Evolutionary conservation across 2,888 invertebrate species (phyloP), one percentile per base, ranked within the genome.

Genomic region (Leptopterna dolabrata): DNA sequence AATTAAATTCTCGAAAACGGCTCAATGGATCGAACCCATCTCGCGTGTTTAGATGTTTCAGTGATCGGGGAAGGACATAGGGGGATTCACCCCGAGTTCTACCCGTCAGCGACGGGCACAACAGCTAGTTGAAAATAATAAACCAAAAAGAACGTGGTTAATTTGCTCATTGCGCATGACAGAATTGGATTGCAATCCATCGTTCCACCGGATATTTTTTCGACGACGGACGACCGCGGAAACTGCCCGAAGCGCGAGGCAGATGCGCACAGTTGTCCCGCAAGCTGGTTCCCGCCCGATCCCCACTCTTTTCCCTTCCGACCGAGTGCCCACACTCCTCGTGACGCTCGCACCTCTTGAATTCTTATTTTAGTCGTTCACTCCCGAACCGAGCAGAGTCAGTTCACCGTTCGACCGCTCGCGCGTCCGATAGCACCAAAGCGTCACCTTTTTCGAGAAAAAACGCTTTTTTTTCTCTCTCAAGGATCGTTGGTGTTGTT

Each of bases 291-390:
- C 63, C 63, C 63, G 63, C 63, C 51, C 51, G 16, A 7, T 36
- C 41, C 41, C 76, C 36, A 16, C 41, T 41, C 76, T n/a, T 27
- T 24, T 19, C 36, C 73, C 30, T 27, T 78, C 78, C 76, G 36
- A 29, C 24, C 76, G 76, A 76, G 76, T 30, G 76, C 76, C 76
- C 76, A 29, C 76, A 76, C 76, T 30, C 76, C 76, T 45, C 78
- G 19, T 78, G 78, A 78, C 78, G 78, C 41, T 78, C 78, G 78
- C 78, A 78, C 78, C 78, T 78, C 78, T 78, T 63, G 41, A 78
- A 78, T 78, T 78, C 78, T 78, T 78, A 78, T 78, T 78, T 78
- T 78, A 78, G 78, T 78, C 78, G 78, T 78, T 78, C 78, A 45
- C 78, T 78, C 78, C 78, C 63, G 55, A 9, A 6, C 73, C 41